phyloP scores from a whole-genome alignment of 2,888 invertebrate species.

The Scaptodrosophila latifasciaeformis region DNA sequence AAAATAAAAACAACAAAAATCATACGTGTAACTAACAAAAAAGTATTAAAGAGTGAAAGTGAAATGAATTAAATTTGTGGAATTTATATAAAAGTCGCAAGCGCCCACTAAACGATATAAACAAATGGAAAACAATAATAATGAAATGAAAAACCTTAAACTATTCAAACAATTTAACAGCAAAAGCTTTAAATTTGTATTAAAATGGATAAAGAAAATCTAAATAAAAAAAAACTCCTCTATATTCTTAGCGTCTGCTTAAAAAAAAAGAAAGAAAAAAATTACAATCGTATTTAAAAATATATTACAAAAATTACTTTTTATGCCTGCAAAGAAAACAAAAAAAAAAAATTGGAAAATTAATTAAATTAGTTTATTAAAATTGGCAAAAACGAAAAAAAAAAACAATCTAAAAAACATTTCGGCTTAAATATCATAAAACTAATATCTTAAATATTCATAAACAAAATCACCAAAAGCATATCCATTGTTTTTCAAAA shows the following conservation, averaged over 20 bases:
- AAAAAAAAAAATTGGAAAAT: neutral
- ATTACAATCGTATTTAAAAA: too few species aligned
- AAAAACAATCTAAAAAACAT: too few species aligned
- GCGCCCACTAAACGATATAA: conserved; percentile 52
- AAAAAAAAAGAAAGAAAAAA: neutral
- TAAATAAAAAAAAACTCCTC: neutral
- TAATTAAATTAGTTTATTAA: neutral
- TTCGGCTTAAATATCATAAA: neutral
- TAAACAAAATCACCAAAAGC: conserved; percentile 39
- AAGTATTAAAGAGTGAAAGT: conserved; percentile 53
- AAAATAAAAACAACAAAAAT: conserved; percentile 38
- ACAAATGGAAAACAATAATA: conserved; percentile 20
- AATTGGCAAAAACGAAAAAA: too few species aligned
- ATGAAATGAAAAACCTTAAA: conserved; percentile 18
- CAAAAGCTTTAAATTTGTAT: conserved; percentile 4
- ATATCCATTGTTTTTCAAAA: conserved; percentile 67
- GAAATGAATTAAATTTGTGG: conserved; percentile 10
- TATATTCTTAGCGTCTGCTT: conserved; percentile 3
- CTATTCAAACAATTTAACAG: too few species aligned
- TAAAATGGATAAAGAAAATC: too few species aligned
- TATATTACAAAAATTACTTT: neutral
- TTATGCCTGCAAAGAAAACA: neutral
- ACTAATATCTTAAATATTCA: conserved; percentile 30
- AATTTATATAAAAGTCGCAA: conserved; percentile 49
- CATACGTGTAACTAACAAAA: conserved; percentile 64